phyloP scores from a whole-genome alignment of 2,888 invertebrate genomes.

The Protula sp. region DNA sequence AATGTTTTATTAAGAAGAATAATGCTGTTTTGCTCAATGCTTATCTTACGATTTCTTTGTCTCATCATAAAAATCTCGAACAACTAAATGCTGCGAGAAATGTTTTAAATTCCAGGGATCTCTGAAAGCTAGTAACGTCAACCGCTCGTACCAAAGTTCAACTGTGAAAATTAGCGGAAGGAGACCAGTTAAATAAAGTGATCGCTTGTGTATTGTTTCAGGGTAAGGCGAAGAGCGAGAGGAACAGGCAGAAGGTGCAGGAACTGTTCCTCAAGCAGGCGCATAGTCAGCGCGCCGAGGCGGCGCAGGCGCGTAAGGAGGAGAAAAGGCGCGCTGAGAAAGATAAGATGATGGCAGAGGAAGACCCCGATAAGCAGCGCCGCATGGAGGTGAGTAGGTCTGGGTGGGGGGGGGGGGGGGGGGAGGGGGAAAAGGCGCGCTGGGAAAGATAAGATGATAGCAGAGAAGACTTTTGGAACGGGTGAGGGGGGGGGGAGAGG shows the following conservation, averaged over 20 bases:
- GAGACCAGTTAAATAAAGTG: not conserved
- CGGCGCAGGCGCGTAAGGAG: constrained; percentile 86
- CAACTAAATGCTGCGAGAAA: no score
- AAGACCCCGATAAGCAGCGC: constrained; percentile 95
- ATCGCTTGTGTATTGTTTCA: constrained; percentile 43
- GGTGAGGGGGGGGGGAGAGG: no score
- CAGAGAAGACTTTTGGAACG: no score
- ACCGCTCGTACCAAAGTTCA: not conserved
- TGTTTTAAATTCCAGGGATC: no score
- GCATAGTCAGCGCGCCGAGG: constrained; percentile 93
- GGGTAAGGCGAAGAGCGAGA: constrained; percentile 87
- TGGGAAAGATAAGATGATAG: no score
- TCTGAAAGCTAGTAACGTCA: no score
- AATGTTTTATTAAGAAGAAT: no score
- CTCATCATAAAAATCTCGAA: no score
- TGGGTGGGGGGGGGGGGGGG: no score
- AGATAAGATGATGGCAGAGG: constrained; percentile 81
- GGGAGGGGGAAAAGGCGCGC: no score
- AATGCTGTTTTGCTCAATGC: no score
- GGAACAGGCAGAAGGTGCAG: constrained; percentile 86
- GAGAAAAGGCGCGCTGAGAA: constrained; percentile 90
- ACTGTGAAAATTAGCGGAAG: not conserved
- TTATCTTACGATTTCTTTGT: no score
- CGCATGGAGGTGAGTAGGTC: constrained; percentile 74
- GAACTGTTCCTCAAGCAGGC: constrained; percentile 91